phyloP scores from a whole-genome alignment of 2,797 vertebrate species.

The Psittacula derbiana region DNA sequence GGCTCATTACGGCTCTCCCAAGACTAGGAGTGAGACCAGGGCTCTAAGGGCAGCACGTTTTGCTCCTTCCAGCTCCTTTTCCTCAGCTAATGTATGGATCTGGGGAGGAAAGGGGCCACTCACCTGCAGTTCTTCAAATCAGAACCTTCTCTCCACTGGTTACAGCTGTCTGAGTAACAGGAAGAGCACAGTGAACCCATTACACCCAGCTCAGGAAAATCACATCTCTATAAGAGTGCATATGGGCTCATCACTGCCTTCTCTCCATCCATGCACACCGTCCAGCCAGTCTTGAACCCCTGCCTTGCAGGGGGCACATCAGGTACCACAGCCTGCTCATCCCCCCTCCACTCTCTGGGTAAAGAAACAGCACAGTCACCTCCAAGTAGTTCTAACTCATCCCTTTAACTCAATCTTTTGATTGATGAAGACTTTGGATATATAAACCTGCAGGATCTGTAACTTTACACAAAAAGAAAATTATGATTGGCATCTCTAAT shows the following conservation, averaged over 20 bases:
- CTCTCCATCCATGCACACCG: accelerated
- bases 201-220: neutral
- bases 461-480: neutral
- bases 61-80: neutral
- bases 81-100: accelerated
- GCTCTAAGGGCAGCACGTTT: neutral
- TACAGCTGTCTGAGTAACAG: neutral
- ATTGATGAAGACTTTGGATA: neutral
- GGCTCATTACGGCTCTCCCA: neutral
- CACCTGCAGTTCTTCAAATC: neutral
- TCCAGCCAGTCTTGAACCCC: neutral
- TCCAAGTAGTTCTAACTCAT: neutral
- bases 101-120: neutral
- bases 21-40: accelerated
- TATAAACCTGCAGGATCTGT: neutral
- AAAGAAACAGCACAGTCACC: accelerated
- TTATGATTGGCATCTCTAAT: neutral
- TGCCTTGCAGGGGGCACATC: accelerated
- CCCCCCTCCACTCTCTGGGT: accelerated
- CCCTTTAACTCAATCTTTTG: neutral
- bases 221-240: accelerated
- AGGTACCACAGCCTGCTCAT: accelerated
- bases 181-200: neutral
- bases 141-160: neutral
- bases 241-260: neutral